phyloP scores from a whole-genome alignment of 2,888 invertebrate genomes.

The Orthosia gothica region DNA sequence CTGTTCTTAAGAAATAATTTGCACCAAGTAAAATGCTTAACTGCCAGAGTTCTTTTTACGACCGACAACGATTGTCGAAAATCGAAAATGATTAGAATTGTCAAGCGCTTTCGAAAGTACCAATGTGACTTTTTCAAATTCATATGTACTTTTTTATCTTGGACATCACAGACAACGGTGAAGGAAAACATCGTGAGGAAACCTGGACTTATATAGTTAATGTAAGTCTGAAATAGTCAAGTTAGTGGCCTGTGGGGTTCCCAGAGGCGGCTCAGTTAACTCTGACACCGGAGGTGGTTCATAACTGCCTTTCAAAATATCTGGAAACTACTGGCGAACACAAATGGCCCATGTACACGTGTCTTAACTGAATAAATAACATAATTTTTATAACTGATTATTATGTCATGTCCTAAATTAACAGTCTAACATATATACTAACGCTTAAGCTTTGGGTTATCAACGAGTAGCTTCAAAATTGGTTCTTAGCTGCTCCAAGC shows the following conservation, averaged over 20 bases:
- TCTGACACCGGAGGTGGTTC: no score
- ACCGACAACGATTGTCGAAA: no score
- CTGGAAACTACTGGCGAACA: neutral
- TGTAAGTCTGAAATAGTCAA: no score
- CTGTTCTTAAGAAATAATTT: neutral
- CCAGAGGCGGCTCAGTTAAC: no score
- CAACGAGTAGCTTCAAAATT: constrained; percentile 76
- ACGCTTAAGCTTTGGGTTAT: constrained; percentile 82
- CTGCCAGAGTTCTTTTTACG: neutral
- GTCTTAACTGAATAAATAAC: constrained; percentile 62
- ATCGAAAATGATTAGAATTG: no score
- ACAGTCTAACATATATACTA: constrained; percentile 72
- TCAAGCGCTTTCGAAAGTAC: no score
- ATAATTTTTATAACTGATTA: constrained; percentile 64
- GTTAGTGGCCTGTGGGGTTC: no score
- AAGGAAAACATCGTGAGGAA: no score
- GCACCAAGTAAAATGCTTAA: neutral
- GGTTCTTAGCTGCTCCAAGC: constrained; percentile 78
- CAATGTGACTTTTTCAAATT: no score
- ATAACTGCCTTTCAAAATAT: neutral
- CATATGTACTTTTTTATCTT: no score
- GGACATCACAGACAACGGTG: no score
- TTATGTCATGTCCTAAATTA: constrained; percentile 78
- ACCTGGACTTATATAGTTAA: no score
- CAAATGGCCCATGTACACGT: neutral